phyloP scores from a whole-genome alignment of 92 coral and sea anemone species.

The Epizoanthus illoricatus region DNA sequence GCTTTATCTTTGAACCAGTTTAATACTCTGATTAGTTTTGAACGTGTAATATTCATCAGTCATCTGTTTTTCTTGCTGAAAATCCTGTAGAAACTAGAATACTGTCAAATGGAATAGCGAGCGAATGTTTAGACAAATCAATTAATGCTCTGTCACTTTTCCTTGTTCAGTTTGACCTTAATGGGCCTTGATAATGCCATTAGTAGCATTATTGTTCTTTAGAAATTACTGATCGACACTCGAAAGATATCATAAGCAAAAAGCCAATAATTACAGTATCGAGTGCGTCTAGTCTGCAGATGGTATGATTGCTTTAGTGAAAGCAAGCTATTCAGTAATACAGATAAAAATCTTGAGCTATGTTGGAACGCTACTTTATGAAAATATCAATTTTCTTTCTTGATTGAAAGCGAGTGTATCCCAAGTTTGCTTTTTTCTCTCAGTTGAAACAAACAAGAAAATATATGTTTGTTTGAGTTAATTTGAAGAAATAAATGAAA shows the following conservation, averaged over 20 bases:
- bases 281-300: neutral
- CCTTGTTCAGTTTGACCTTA: conserved; percentile 11
- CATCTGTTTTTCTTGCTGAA: too few species aligned
- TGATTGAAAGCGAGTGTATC: neutral
- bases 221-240: conserved; percentile 16
- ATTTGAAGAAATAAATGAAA: neutral
- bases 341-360: neutral
- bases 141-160: conserved; percentile 9
- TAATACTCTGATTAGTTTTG: too few species aligned
- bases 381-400: neutral
- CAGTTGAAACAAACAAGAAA: too few species aligned
- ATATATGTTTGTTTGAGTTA: neutral
- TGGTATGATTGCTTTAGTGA: conserved; percentile 1
- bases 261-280: neutral
- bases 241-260: conserved; percentile 3
- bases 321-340: neutral
- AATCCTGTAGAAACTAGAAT: neutral
- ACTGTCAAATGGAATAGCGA: neutral
- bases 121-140: neutral
- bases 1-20: too few species aligned
- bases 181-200: conserved; percentile 2
- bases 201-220: conserved; percentile 11
- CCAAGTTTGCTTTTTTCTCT: neutral
- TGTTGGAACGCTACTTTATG: neutral
- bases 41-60: too few species aligned